Base-by-base conservation (phyloP, 2,113 vertebrate species). In the Penelope pileata region DNA sequence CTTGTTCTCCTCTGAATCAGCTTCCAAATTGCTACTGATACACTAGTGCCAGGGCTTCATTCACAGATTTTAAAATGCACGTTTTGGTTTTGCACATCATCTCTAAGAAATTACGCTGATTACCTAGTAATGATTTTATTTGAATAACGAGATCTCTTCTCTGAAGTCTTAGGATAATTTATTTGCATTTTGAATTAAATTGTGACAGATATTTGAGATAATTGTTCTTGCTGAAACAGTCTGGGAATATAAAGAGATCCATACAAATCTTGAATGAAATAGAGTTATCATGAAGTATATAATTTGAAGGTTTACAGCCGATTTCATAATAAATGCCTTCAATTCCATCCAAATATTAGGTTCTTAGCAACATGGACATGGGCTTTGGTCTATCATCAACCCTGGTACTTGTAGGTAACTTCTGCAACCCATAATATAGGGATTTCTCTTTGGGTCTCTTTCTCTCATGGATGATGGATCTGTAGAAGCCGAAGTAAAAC, bases 161-260 rank as follows among this genome's bases (percentile, higher is more conserved):
- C 72, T 82, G 83, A 95, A 93, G 76, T 81, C 5, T 6, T 77
- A 72, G 19, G 43, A 86, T 88, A 93, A 92, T 92, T 74, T 91
- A 93, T 94, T 90, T 95, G 72, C 63, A 85, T 92, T 96, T 94
- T 75, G 50, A 90, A 83, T 93, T 93, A 78, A 90, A 78, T 72
- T 88, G 63, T 80, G 72, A 32, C 45, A 90, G 80, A 90, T 93
- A 70, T 83, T 88, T 90, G 45, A 90, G 67, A 86, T 90, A 88
- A 93, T 48, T 88, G 4, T 86, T 64, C 83, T 88, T 84, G 76
- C 51, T 68, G 56, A 91, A 91, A 75, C 60, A 86, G 21, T 11
- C 50, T 74, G 83, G 30, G 76, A 93, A 91, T 93, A 83, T 59
- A 91, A 88, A 83, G 60, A 86, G 40, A 86, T 70, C 38, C 14